Percentiles rank a stretch among this genome's conserved stretches.
Evolutionary conservation across 1,140 invertebrate genomes (phyloP).

Genomic region (Apis laboriosa): DNA sequence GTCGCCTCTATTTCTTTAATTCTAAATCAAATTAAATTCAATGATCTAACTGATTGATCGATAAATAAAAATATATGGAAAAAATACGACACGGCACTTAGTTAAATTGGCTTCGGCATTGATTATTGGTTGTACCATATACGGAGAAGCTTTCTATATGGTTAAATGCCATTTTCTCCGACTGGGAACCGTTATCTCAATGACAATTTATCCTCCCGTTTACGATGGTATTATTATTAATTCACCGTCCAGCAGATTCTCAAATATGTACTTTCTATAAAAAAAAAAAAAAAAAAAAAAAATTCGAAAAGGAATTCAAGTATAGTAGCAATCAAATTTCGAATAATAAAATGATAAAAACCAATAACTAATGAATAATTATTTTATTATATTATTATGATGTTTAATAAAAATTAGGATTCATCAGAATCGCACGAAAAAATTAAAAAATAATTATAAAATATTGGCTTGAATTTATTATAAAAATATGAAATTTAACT

Average conservation of each 20-base stretch:
- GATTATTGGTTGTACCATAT: conserved; percentile 18
- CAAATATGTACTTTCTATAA: background rate
- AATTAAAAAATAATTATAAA: too few relatives aligned
- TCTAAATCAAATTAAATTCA: background rate
- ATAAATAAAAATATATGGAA: background rate
- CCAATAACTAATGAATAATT: too few relatives aligned
- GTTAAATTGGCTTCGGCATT: background rate
- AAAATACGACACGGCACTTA: background rate
- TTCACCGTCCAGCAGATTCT: background rate
- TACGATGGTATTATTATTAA: conserved; percentile 18
- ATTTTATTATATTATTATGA: too few relatives aligned
- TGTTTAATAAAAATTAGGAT: too few relatives aligned
- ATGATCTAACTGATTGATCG: background rate
- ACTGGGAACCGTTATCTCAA: conserved; percentile 11
- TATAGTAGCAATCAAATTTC: too few relatives aligned
- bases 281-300: background rate
- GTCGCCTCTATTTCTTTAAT: background rate
- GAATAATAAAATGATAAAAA: too few relatives aligned
- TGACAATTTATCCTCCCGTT: background rate
- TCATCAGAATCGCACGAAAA: too few relatives aligned
- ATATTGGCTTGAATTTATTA: too few relatives aligned
- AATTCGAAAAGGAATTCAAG: background rate
- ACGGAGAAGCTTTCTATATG: conserved; percentile 24
- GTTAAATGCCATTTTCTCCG: conserved; percentile 28
- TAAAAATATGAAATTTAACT: too few relatives aligned